Conservation (phyloP, 2,797 vertebrate species). For the Lemur catta region DNA sequence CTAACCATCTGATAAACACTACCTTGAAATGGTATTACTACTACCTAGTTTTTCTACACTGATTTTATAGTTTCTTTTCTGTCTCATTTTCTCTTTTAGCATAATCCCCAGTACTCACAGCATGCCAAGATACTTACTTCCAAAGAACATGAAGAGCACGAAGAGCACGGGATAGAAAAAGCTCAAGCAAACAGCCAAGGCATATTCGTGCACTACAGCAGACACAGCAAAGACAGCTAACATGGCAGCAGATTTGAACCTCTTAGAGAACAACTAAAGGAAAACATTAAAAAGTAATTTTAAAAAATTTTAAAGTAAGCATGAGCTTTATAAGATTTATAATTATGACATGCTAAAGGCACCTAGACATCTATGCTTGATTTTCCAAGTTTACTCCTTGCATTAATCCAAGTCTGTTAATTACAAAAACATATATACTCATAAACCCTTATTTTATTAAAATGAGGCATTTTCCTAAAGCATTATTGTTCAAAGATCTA, state of each 20-base stretch:
- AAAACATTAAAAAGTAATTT: background rate
- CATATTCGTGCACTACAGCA: conserved; percentile 94
- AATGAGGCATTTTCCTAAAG: conserved; percentile 25
- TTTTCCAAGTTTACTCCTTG: background rate
- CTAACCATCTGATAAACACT: background rate
- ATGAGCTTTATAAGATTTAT: background rate
- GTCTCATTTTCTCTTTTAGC: background rate
- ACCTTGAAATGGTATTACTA: background rate
- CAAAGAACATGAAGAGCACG: conserved; percentile 94
- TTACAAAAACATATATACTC: background rate
- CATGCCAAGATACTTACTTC: conserved; percentile 89
- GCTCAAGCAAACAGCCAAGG: conserved; percentile 91
- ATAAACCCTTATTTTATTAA: conserved; percentile 9
- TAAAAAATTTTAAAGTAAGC: background rate
- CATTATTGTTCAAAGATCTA: background rate
- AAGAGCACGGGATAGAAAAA: conserved; percentile 98
- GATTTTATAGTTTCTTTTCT: background rate
- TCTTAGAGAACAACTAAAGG: conserved; percentile 91
- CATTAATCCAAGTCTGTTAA: conserved; percentile 11
- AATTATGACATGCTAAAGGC: background rate
- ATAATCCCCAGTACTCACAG: background rate
- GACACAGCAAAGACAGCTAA: conserved; percentile 93
- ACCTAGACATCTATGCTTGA: background rate
- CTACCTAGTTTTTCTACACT: background rate
- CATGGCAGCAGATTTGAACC: conserved; percentile 92